These are phyloP conservation scores for Odobenus rosmarus DNA, from an alignment of 2,113 vertebrate genomes.

Conservation along the genomic window DNA sequence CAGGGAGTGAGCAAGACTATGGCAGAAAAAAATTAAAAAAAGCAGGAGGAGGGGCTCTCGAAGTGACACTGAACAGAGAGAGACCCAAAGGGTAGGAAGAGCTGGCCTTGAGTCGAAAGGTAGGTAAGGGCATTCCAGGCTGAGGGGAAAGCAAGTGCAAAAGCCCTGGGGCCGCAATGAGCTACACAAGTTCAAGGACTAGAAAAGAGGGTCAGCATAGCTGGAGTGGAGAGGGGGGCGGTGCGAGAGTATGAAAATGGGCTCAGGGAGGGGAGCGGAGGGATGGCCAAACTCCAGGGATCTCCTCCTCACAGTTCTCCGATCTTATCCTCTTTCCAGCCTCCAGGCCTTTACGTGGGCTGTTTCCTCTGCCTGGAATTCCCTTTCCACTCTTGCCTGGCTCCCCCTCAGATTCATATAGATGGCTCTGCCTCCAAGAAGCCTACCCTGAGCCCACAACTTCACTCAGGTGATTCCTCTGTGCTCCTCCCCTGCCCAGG, in stretches of 20 bases:
- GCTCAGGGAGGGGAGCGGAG: neutral
- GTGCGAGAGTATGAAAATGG: neutral
- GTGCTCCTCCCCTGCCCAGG: neutral
- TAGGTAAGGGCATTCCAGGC: neutral
- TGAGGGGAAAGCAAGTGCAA: neutral
- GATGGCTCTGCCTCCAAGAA: neutral
- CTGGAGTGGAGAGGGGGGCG: neutral
- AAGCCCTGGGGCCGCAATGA: neutral
- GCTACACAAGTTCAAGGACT: neutral
- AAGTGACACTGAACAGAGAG: neutral
- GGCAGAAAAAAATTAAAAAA: neutral
- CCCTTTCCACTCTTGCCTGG: neutral
- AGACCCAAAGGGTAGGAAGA: neutral
- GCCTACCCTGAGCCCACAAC: neutral
- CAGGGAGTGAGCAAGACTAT: neutral
- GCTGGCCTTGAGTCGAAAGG: neutral
- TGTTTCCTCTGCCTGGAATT: neutral
- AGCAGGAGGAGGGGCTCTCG: neutral
- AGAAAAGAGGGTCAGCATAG: neutral
- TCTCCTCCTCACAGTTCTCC: neutral
- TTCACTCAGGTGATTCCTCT: neutral
- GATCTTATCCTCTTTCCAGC: neutral
- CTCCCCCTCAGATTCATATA: neutral
- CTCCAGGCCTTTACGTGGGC: neutral
- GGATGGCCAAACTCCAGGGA: neutral